Conservation (phyloP, 1,140 invertebrate species). For the Solenopsis fugax region DNA sequence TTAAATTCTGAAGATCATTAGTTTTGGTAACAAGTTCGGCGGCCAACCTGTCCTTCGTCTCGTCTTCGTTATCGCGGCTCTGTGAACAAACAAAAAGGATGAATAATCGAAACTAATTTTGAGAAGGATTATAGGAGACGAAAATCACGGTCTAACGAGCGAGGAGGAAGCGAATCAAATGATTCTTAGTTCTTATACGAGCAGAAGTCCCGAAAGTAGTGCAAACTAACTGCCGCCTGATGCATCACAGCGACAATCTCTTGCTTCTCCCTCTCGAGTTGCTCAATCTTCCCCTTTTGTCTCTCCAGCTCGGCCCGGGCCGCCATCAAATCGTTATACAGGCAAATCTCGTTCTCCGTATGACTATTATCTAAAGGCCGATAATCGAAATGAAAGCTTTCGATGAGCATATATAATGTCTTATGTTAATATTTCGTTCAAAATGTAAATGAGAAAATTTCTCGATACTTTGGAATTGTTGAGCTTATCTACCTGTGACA, state of each 20-base stretch:
- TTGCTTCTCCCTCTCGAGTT: constrained; percentile 73
- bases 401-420: not conserved
- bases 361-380: constrained; percentile 66
- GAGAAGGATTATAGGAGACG: not conserved
- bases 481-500: constrained; percentile 63
- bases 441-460: constrained; percentile 3
- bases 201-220: constrained; percentile 68
- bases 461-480: constrained; percentile 28
- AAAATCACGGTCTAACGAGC: constrained; percentile 54
- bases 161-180: constrained; percentile 33
- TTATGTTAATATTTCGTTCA: not conserved
- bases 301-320: constrained; percentile 37
- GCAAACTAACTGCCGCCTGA: constrained; percentile 75
- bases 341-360: constrained; percentile 75
- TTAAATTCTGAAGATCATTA: constrained; percentile 70
- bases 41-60: constrained; percentile 68
- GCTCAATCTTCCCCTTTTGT: constrained; percentile 63
- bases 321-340: constrained; percentile 75
- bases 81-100: constrained; percentile 3
- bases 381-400: constrained; percentile 19
- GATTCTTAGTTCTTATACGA: constrained; percentile 64
- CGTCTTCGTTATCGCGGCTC: constrained; percentile 53
- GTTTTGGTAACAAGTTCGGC: constrained; percentile 71
- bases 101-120: constrained; percentile 46
- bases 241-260: constrained; percentile 75